phyloP scores from a whole-genome alignment of 2,797 vertebrate genomes.

The Pangasius larnaudii region DNA sequence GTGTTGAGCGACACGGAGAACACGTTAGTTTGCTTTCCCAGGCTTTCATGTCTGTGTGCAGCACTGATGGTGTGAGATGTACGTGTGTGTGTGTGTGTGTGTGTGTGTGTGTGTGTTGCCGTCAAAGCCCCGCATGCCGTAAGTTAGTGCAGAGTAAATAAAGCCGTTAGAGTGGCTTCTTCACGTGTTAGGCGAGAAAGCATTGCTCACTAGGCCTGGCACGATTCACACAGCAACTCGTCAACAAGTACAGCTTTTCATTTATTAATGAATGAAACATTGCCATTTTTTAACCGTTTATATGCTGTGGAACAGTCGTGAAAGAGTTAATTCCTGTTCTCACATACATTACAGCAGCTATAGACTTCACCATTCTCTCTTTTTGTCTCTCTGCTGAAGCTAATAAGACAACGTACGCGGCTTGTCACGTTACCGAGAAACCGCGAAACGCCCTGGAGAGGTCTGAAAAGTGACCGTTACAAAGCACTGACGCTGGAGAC shows the following conservation, averaged over 20 bases:
- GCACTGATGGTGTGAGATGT: background rate
- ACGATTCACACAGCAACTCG: background rate
- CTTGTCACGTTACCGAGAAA: background rate
- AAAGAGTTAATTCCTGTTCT: background rate
- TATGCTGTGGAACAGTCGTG: background rate
- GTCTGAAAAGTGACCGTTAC: background rate
- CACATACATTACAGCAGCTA: background rate
- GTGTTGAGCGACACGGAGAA: slow-evolving; percentile 92
- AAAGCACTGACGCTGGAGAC: background rate
- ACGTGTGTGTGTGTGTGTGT: background rate
- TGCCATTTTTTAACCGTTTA: background rate
- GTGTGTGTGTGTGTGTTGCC: background rate
- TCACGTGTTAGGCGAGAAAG: background rate
- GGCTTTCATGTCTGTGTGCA: background rate
- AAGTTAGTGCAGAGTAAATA: background rate
- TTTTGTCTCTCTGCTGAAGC: background rate
- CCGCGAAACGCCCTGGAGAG: background rate
- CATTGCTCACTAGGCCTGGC: background rate
- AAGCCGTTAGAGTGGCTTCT: background rate
- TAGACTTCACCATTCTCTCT: background rate
- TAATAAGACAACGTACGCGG: background rate
- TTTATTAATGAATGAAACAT: background rate
- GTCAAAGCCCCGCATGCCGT: background rate
- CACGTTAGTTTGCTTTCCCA: slow-evolving; percentile 78
- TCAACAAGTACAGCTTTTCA: background rate